Evolutionary conservation across 2,113 vertebrate genomes (phyloP), one percentile per base, ranked within the genome.

Genomic region (Hypomesus transpacificus): DNA sequence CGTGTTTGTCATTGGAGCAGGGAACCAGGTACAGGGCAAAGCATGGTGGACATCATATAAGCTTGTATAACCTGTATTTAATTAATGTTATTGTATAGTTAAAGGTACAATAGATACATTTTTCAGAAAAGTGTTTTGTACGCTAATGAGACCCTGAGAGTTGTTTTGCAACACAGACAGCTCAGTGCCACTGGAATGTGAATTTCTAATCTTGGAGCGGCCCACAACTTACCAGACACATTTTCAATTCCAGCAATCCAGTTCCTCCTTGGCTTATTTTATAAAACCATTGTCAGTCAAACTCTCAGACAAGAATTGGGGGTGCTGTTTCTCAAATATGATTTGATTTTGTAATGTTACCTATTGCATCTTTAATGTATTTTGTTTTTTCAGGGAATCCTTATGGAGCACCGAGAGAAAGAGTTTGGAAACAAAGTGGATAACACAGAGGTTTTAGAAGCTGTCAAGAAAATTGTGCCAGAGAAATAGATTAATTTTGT

Each of bases 371-470:
- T 46, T 46, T 46, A 46, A 17, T 22, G 62, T 21, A 4, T 66
- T 61, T 2, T 76, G 53, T 78, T 73, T 81, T 81, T 83, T n/a
- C 83, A 99, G 97, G 96, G 97, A 34, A 80, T 99, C 86, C 91
- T 99, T 70, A 89, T 98, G 56, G 97, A 99, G 71, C 97, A 99
- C 85, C 91, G 91, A 6, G 97, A 99, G 86, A 98, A 94, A 75
- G 93, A 99, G 89, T 99, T 98, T 87, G 97, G 97, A 76, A 87
- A 99, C 75, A 96, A 94, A 85, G 96, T 96, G 70, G 91, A 91
- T 50, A 87, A 54, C 16, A 84, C 80, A 0, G 89, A 93, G 77
- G 93, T 99, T 87, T 87, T 96, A 66, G 93, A 96, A 84, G 96
- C 96, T 20, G 89, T 89, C 46, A 91, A 88, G 86, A 96, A 93